Evolutionary conservation across 2,888 invertebrate genomes (phyloP).

Genomic region (Morinoia aosen): DNA sequence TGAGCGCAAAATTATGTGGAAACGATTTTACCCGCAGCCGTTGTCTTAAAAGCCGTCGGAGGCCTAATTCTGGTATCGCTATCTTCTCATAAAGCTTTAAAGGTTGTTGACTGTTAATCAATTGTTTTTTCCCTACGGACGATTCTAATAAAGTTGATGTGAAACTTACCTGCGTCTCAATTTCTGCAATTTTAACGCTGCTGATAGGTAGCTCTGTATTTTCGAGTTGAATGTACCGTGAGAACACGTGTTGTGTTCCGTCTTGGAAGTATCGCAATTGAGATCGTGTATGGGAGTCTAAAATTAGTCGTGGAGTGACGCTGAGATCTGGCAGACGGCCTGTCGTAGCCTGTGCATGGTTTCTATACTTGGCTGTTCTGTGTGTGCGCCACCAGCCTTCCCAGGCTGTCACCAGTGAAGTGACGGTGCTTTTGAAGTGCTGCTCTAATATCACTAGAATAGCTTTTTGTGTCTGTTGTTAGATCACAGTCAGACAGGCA

Average conservation of each 20-base stretch:
- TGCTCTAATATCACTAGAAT: not conserved
- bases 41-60: too few relatives aligned
- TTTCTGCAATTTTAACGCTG: not conserved
- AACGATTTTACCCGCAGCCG: too few relatives aligned
- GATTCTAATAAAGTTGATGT: too few relatives aligned
- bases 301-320: not conserved
- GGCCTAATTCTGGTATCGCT: not conserved
- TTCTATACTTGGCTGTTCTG: not conserved
- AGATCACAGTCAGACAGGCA: not conserved
- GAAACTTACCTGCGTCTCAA: not conserved
- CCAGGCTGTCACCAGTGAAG: not conserved
- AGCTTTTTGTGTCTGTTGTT: not conserved
- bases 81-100: not conserved
- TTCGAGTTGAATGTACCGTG: not conserved
- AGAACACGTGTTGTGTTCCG: not conserved
- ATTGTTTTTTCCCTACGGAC: not conserved
- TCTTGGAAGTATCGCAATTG: not conserved
- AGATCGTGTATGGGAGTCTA: slow-evolving; percentile 3
- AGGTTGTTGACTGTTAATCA: not conserved
- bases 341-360: not conserved
- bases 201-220: not conserved
- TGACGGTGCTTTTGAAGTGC: not conserved
- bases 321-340: not conserved
- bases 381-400: not conserved
- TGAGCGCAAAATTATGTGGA: too few relatives aligned